A percentile compares a stretch with the other conserved stretches of the same genome.
Conservation (phyloP, 2,888 invertebrate species). For the Druceiella hillmani region DNA sequence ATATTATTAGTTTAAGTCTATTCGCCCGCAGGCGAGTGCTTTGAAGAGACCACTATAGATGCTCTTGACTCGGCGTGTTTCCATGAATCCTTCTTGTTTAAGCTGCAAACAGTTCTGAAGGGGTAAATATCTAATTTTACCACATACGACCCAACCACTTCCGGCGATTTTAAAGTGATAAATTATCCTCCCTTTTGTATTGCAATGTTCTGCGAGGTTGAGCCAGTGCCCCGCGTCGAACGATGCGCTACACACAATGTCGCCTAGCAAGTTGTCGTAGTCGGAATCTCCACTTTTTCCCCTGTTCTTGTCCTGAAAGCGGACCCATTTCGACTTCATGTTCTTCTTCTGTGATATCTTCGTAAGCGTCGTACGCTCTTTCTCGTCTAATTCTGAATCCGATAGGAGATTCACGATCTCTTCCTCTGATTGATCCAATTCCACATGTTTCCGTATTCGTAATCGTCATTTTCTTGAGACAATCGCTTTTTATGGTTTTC, state of each 20-base stretch:
- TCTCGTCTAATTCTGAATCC: too few relatives aligned
- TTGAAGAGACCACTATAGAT: too few relatives aligned
- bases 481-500: too few relatives aligned
- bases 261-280: conserved; percentile 12
- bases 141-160: conserved; percentile 12
- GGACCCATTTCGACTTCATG: conserved; percentile 9
- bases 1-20: too few relatives aligned
- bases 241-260: conserved; percentile 11
- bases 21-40: too few relatives aligned
- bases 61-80: too few relatives aligned
- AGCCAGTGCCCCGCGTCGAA: conserved; percentile 13
- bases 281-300: conserved; percentile 6
- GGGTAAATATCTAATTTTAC: conserved; percentile 14
- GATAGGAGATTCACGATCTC: too few relatives aligned
- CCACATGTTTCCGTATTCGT: too few relatives aligned
- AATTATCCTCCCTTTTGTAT: conserved; percentile 10
- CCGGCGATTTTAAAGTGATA: conserved; percentile 14
- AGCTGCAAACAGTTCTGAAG: conserved; percentile 6
- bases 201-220: conserved; percentile 13
- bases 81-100: too few relatives aligned
- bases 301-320: conserved; percentile 3
- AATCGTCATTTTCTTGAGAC: too few relatives aligned
- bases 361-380: too few relatives aligned
- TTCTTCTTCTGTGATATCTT: conserved; percentile 7
- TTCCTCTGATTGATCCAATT: too few relatives aligned